Percentiles rank a stretch among this genome's conserved stretches.
These are phyloP conservation scores for Rhea pennata DNA, from an alignment of 2,113 vertebrate species.

Conservation along the genomic window DNA sequence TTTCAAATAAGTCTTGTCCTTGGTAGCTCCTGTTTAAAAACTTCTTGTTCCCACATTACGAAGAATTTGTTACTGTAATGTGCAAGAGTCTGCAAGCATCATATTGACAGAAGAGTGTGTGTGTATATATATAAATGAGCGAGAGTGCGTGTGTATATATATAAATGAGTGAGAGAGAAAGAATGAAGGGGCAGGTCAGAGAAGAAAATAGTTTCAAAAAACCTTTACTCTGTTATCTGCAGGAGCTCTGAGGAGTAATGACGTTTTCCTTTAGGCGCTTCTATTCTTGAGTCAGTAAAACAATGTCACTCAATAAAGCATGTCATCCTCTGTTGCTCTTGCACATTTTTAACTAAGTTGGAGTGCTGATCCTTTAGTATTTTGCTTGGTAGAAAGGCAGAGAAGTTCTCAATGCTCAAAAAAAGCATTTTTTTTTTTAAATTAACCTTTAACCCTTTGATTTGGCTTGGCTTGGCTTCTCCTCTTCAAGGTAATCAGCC, in stretches of 20 bases:
- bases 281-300: not conserved
- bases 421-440: not conserved
- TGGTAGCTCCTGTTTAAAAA: not conserved
- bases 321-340: not conserved
- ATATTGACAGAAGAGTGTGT: not conserved
- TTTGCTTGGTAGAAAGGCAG: not conserved
- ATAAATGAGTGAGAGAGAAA: not conserved
- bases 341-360: not conserved
- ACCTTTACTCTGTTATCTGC: not conserved
- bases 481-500: not conserved
- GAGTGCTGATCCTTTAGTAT: not conserved
- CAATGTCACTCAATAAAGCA: not conserved
- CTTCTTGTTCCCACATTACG: not conserved
- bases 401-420: not conserved
- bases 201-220: not conserved
- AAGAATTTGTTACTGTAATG: not conserved
- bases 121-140: not conserved
- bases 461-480: not conserved
- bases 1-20: not conserved
- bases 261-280: not conserved
- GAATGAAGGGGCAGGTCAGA: not conserved
- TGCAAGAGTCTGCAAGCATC: not conserved
- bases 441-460: not conserved
- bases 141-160: not conserved
- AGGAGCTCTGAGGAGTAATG: not conserved